These are phyloP conservation scores for Choristoneura fumiferana DNA, from an alignment of 1,140 invertebrate genomes.

Conservation along the genomic window DNA sequence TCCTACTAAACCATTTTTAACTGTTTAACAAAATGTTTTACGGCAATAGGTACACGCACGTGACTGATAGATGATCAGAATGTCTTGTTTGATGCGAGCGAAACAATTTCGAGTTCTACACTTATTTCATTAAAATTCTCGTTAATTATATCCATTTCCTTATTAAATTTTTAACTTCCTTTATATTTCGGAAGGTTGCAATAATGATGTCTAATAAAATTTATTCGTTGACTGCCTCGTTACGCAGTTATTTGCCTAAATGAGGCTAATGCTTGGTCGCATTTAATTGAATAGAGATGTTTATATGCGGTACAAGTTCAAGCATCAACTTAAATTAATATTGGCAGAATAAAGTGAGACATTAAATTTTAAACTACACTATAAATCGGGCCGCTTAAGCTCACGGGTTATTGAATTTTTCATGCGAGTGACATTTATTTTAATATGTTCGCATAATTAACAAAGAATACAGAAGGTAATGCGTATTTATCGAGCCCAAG, in stretches of 20 bases:
- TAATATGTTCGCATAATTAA: slow-evolving; percentile 13
- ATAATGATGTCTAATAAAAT: neutral
- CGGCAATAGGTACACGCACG: no score
- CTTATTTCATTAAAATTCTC: slow-evolving; percentile 9
- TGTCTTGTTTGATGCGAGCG: neutral
- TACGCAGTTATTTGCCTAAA: no score
- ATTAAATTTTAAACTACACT: slow-evolving; percentile 3
- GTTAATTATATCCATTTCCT: slow-evolving; percentile 13
- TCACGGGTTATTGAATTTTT: slow-evolving; percentile 15
- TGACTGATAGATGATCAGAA: neutral
- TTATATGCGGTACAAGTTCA: neutral
- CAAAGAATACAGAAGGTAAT: slow-evolving; percentile 13
- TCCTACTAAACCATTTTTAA: no score
- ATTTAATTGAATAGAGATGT: no score
- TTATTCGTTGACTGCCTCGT: no score
- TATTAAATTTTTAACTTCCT: slow-evolving; percentile 6
- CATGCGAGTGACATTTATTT: slow-evolving; percentile 6
- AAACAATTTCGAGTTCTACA: neutral
- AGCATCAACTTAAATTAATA: neutral
- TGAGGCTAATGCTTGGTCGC: no score
- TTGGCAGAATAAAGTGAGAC: slow-evolving; percentile 8
- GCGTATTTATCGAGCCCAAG: slow-evolving; percentile 16
- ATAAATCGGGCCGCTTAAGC: neutral
- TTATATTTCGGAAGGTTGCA: slow-evolving; percentile 11
- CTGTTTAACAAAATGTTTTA: no score